phyloP scores from a whole-genome alignment of 2,797 vertebrate genomes.

The Glyptemys insculpta region DNA sequence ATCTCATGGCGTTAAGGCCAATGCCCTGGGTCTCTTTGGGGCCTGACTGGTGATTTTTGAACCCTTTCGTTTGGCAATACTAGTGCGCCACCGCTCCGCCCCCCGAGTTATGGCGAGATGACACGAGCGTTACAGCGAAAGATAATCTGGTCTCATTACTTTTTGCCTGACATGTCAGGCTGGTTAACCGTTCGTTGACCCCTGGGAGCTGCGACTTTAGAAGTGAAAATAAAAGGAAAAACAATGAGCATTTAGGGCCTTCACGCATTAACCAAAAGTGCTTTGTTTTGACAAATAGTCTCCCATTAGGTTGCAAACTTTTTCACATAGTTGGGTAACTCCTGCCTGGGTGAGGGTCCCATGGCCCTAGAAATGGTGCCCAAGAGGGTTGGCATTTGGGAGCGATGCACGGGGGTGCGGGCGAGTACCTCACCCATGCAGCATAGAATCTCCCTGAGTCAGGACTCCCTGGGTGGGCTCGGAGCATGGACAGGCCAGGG shows the following conservation, averaged over 20 bases:
- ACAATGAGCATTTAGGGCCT: constrained; percentile 35
- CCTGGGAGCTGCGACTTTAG: background rate
- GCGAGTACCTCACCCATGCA: background rate
- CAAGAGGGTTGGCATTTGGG: background rate
- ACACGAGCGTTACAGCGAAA: background rate
- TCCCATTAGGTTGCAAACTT: constrained; percentile 44
- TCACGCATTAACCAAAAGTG: background rate
- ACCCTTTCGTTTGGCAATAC: background rate
- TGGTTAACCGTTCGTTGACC: constrained; percentile 1
- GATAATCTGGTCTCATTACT: constrained; percentile 13
- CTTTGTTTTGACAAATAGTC: constrained; percentile 26
- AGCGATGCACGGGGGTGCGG: background rate
- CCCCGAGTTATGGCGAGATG: background rate
- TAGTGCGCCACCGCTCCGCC: background rate
- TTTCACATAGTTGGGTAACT: background rate
- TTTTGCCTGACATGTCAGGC: background rate
- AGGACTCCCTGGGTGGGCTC: background rate
- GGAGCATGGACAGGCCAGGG: background rate
- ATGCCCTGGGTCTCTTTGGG: background rate
- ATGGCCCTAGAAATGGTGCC: background rate
- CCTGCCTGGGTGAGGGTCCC: rapidly evolving
- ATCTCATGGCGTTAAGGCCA: background rate
- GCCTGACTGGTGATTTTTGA: background rate
- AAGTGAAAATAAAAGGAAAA: constrained; percentile 69
- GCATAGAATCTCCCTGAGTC: background rate